A percentile compares a stretch with the other conserved stretches of the same genome.
Evolutionary conservation across 2,888 invertebrate genomes (phyloP).

Genomic region (Nomada hirtipes): DNA sequence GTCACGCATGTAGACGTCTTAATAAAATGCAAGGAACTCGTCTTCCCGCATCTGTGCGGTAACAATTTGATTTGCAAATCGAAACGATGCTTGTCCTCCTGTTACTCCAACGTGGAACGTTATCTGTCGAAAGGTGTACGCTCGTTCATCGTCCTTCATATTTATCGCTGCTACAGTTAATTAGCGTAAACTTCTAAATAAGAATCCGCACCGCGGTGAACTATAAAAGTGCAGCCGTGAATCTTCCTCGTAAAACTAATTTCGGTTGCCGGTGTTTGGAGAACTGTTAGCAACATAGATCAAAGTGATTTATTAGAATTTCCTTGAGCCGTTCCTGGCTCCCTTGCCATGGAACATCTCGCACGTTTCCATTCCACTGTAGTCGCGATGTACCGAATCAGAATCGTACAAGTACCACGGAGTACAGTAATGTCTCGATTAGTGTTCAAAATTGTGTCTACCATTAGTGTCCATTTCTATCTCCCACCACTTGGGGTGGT

Average conservation of each 20-base stretch:
- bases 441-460: too few relatives aligned
- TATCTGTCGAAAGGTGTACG: background rate
- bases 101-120: background rate
- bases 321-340: background rate
- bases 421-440: too few relatives aligned
- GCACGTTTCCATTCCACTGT: constrained; percentile 5
- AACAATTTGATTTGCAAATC: background rate
- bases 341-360: background rate
- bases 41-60: background rate
- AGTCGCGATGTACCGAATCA: too few relatives aligned
- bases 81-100: background rate
- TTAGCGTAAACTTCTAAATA: too few relatives aligned
- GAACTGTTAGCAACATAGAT: background rate
- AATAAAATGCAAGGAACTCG: background rate
- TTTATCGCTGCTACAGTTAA: background rate
- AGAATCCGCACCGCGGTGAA: too few relatives aligned
- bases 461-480: too few relatives aligned
- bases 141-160: background rate
- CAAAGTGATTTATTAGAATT: background rate
- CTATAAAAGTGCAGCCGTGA: background rate
- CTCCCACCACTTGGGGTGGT: too few relatives aligned
- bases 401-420: background rate
- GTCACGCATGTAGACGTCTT: constrained; percentile 17
- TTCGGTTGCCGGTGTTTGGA: background rate
- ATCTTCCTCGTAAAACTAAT: background rate